phyloP scores from a whole-genome alignment of 2,888 invertebrate species.

The Eupithecia subfuscata region DNA sequence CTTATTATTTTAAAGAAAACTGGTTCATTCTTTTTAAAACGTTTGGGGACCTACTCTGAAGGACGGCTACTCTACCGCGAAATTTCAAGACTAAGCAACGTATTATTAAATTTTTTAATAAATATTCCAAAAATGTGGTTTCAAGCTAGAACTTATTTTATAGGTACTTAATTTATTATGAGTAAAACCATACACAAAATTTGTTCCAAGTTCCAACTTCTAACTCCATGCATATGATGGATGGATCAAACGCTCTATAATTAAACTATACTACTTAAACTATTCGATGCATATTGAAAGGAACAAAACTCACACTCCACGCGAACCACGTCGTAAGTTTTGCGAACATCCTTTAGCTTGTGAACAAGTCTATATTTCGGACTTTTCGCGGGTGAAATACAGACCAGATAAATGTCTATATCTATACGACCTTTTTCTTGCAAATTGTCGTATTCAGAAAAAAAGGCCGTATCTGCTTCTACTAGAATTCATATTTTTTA shows the following conservation, averaged over 20 bases:
- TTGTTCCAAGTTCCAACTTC: too few species aligned
- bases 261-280: too few species aligned
- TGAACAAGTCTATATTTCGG: background rate
- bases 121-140: background rate
- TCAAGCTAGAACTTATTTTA: too few species aligned
- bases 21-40: too few species aligned
- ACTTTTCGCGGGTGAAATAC: background rate
- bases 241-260: too few species aligned
- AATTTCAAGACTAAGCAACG: too few species aligned
- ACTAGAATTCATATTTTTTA: background rate
- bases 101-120: too few species aligned
- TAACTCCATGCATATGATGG: too few species aligned
- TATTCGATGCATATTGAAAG: background rate
- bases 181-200: too few species aligned
- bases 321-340: background rate
- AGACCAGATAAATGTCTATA: background rate
- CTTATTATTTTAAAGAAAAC: background rate
- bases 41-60: too few species aligned
- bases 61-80: too few species aligned
- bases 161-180: background rate
- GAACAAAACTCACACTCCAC: background rate
- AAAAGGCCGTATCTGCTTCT: background rate
- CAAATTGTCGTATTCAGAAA: background rate
- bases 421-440: background rate
- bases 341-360: background rate